These are phyloP conservation scores for Campaea margaritaria DNA, from an alignment of 2,888 invertebrate genomes.

Conservation along the genomic window DNA sequence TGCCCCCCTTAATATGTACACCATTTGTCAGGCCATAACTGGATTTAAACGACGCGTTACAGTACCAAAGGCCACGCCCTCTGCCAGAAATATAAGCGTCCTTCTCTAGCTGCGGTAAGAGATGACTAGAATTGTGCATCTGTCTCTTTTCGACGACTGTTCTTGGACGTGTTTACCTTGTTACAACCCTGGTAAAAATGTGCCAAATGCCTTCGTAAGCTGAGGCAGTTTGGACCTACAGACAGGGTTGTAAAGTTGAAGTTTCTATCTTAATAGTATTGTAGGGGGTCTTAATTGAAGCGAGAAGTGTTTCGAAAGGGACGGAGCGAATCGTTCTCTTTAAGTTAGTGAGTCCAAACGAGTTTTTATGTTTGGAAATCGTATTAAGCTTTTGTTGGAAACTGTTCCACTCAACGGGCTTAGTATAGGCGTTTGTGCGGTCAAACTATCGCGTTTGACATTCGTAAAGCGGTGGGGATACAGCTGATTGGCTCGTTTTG, in stretches of 20 bases:
- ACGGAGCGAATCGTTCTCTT: conserved; percentile 76
- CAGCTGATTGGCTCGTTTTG: conserved; percentile 76
- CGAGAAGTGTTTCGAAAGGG: conserved; percentile 72
- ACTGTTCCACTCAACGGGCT: conserved; percentile 84
- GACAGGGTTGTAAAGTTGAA: conserved; percentile 18
- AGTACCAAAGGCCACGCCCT: conserved; percentile 73
- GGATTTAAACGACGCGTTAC: conserved; percentile 82
- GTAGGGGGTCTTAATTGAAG: conserved; percentile 76
- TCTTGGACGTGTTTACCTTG: conserved; percentile 70
- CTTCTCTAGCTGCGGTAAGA: conserved; percentile 48
- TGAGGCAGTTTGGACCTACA: conserved; percentile 46
- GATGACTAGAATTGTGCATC: conserved; percentile 26
- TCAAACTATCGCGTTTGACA: conserved; percentile 80
- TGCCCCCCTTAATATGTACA: conserved; percentile 85
- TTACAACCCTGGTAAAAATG: conserved; percentile 66
- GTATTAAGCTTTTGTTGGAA: conserved; percentile 85
- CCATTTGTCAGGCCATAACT: conserved; percentile 85
- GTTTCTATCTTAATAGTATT: conserved; percentile 43
- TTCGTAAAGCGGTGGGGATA: conserved; percentile 74
- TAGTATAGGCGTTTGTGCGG: conserved; percentile 83
- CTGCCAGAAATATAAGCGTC: conserved; percentile 55
- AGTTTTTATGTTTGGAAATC: conserved; percentile 86
- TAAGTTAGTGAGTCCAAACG: conserved; percentile 84
- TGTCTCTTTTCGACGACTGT: conserved; percentile 66
- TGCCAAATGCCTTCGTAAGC: conserved; percentile 51